phyloP scores from a whole-genome alignment of 2,113 vertebrate species.

The Gadus macrocephalus region DNA sequence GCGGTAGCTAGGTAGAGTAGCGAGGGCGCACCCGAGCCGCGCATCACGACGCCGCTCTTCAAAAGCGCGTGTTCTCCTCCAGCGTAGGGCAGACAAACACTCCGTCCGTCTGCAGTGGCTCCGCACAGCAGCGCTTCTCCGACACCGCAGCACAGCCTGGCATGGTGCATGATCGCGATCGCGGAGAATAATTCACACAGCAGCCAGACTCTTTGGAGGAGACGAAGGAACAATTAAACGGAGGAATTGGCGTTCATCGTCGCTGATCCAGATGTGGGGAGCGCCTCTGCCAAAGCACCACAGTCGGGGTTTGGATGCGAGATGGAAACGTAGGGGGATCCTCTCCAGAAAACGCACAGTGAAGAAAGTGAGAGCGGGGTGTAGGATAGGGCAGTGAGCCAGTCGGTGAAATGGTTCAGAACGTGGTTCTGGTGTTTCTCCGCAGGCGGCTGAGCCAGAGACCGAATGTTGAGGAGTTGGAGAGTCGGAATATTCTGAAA shows the following conservation, averaged over 20 bases:
- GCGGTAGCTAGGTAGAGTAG: conserved; percentile 66
- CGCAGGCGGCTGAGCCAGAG: conserved; percentile 98
- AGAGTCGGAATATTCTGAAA: conserved; percentile 95
- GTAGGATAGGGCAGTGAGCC: not conserved
- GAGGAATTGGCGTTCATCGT: conserved; percentile 12
- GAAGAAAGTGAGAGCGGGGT: conserved; percentile 44
- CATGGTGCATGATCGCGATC: conserved; percentile 16
- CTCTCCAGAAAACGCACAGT: conserved; percentile 53
- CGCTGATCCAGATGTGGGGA: conserved; percentile 67
- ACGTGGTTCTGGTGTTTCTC: conserved; percentile 91
- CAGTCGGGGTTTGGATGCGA: conserved; percentile 66
- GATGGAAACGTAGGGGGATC: conserved; percentile 67
- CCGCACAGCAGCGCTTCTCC: not conserved
- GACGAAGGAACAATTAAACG: not conserved
- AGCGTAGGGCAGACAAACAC: conserved; percentile 20
- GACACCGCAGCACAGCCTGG: not conserved
- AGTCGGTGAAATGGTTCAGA: conserved; percentile 82
- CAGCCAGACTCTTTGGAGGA: conserved; percentile 2
- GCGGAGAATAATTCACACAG: not conserved
- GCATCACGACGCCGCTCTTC: conserved; percentile 52
- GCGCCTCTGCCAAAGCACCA: conserved; percentile 58
- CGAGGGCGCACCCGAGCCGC: conserved; percentile 44
- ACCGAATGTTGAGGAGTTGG: conserved; percentile 94
- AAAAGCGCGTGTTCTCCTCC: conserved; percentile 40
- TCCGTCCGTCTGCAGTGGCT: not conserved